A percentile compares a stretch with the other conserved stretches of the same genome.
These are phyloP conservation scores for Myopa tessellatipennis DNA, from an alignment of 2,888 invertebrate species.

Conservation along the genomic window DNA sequence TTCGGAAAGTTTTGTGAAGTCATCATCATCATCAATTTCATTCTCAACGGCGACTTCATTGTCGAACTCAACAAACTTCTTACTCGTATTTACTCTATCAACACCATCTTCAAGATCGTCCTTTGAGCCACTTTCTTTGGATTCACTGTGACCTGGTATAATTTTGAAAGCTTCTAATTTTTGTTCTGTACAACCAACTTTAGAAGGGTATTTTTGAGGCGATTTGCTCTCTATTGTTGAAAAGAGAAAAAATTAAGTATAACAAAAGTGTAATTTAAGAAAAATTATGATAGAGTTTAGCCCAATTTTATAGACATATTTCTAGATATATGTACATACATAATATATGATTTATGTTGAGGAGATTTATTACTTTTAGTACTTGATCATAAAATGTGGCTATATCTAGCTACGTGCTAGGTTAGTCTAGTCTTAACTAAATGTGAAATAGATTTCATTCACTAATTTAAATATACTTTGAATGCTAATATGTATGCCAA, in stretches of 20 bases:
- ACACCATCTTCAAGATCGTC: constrained; percentile 44
- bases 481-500: too few species aligned
- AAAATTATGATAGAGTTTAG: too few species aligned
- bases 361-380: too few species aligned
- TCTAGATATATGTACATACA: too few species aligned
- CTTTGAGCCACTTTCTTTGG: constrained; percentile 20
- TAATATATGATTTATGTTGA: too few species aligned
- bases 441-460: too few species aligned
- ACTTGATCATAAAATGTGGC: too few species aligned
- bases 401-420: too few species aligned
- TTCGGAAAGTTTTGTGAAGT: constrained; percentile 65
- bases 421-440: too few species aligned
- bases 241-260: constrained; percentile 17
- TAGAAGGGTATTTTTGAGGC: neutral
- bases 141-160: neutral
- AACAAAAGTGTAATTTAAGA: too few species aligned
- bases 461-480: too few species aligned
- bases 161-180: neutral
- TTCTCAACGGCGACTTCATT: constrained; percentile 47
- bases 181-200: constrained; percentile 4
- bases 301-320: too few species aligned
- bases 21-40: constrained; percentile 61
- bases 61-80: constrained; percentile 1
- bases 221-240: constrained; percentile 6
- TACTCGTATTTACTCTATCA: constrained; percentile 46